These are phyloP conservation scores for Gobionotothen gibberifrons DNA, from an alignment of 2,797 vertebrate species.

Conservation along the genomic window DNA sequence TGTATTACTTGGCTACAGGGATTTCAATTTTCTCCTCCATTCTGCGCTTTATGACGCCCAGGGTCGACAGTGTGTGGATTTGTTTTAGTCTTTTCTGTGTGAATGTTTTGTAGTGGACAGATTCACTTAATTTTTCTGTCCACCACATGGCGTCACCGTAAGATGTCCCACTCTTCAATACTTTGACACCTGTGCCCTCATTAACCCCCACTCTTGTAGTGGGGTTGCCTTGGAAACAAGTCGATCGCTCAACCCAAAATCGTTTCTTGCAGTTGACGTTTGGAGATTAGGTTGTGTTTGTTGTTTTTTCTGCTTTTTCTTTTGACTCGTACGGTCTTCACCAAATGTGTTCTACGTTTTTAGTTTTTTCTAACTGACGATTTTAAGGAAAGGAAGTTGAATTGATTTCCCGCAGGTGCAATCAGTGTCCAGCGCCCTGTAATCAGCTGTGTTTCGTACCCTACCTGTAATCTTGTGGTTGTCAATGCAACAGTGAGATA, in stretches of 20 bases:
- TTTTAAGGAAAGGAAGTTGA: slow-evolving; percentile 18
- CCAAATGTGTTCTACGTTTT: slow-evolving; percentile 6
- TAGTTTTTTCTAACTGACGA: not conserved
- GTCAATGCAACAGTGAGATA: slow-evolving; percentile 16
- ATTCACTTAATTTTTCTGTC: slow-evolving; percentile 26
- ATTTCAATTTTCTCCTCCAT: slow-evolving; percentile 41
- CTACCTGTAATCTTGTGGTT: slow-evolving; percentile 37
- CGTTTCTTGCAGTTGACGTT: slow-evolving; percentile 28
- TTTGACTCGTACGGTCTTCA: not conserved
- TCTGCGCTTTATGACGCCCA: slow-evolving; percentile 20
- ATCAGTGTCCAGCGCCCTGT: slow-evolving; percentile 29
- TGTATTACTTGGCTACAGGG: slow-evolving; percentile 9
- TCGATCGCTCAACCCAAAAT: slow-evolving; percentile 48
- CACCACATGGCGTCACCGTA: slow-evolving; percentile 21
- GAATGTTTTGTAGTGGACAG: slow-evolving; percentile 12
- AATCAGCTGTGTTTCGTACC: slow-evolving; percentile 55
- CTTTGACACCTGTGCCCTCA: slow-evolving; percentile 59
- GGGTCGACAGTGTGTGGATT: not conserved
- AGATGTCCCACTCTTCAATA: slow-evolving; percentile 38
- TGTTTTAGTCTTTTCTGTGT: not conserved
- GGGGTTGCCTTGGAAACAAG: slow-evolving; percentile 72
- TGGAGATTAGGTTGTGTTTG: slow-evolving; percentile 25
- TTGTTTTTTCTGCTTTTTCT: not conserved
- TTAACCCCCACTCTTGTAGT: slow-evolving; percentile 57
- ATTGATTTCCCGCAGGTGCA: slow-evolving; percentile 58